Evolutionary conservation across 2,888 invertebrate genomes (phyloP), one percentile per base, ranked within the genome.

Genomic region (Nematopogon swammerdamellus): DNA sequence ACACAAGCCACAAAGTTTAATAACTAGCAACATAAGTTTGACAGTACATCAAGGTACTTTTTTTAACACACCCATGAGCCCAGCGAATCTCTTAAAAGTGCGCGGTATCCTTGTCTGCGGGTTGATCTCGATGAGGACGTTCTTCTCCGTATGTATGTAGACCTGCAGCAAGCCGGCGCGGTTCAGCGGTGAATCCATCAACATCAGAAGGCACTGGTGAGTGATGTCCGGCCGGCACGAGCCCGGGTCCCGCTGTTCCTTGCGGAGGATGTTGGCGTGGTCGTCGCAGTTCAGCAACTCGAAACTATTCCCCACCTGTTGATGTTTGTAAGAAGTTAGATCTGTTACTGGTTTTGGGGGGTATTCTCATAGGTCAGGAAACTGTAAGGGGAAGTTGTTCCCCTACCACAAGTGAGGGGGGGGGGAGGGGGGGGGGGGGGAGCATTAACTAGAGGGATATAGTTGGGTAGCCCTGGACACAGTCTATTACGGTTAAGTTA

Each of bases 81-180:
- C 97, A 58, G 95, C 94, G 82, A 98, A 98, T 66, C 97, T 83
- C 67, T 97, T 97, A 65, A 95, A 98, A 2, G 97, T 98, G 55
- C 97, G 82, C 1, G 98, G 98, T 72, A 98, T 95, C 63, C 97
- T 85, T 0, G 97, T 97, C 70, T 97, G 97, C 42, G 98, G 97
- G 70, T 96, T 96, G 25, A 97, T 86, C 86, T 96, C 95, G 59
- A 97, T 95, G 0, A 97, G 80, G 42, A 95, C 92, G 82, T 95
- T 95, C 62, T 91, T 92, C 61, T 89, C 91, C 4, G 96, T 96
- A 60, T 91, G 92, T 50, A 96, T 82, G 62, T 95, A 96, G 2
- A 97, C 95, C 84, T 98, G 97, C n/a, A 99, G 75, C 17, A 96
- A 79, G 0, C 96, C 97, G 45, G 97, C 96, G 59, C 98, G 83